Conservation (phyloP, 2,113 vertebrate species). For the Onychostoma macrolepis region DNA sequence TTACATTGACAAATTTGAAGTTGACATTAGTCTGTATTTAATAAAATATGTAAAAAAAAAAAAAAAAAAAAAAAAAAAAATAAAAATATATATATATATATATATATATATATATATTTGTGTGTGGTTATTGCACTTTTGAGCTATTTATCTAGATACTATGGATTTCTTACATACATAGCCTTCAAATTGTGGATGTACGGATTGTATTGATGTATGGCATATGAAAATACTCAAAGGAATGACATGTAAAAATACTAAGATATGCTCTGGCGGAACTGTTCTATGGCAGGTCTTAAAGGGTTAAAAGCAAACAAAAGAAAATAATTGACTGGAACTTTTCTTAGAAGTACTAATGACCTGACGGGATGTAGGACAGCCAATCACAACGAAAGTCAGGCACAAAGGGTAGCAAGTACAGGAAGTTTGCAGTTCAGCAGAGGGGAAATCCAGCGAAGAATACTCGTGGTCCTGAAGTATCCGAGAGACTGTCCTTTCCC, state of each 20-base stretch:
- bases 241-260: neutral
- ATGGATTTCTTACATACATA: neutral
- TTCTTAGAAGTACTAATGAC: neutral
- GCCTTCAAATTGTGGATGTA: neutral
- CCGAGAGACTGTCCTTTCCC: neutral
- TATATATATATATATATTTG: neutral
- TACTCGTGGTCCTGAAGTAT: neutral
- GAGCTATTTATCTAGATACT: neutral
- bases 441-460: too few relatives aligned
- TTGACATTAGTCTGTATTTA: too few relatives aligned
- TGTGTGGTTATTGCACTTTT: neutral
- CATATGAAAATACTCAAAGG: too few relatives aligned
- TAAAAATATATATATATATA: too few relatives aligned
- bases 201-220: neutral
- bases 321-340: neutral
- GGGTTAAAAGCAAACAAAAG: neutral
- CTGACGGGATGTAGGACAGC: neutral
- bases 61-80: too few relatives aligned
- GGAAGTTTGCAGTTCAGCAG: too few relatives aligned
- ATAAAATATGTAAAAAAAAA: too few relatives aligned
- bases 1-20: too few relatives aligned
- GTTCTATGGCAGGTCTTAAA: neutral
- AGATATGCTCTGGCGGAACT: neutral
- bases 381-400: too few relatives aligned
- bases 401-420: too few relatives aligned